Evolutionary conservation across 2,888 invertebrate genomes (phyloP), one percentile per base, ranked within the genome.

Genomic region (Clunio marinus): DNA sequence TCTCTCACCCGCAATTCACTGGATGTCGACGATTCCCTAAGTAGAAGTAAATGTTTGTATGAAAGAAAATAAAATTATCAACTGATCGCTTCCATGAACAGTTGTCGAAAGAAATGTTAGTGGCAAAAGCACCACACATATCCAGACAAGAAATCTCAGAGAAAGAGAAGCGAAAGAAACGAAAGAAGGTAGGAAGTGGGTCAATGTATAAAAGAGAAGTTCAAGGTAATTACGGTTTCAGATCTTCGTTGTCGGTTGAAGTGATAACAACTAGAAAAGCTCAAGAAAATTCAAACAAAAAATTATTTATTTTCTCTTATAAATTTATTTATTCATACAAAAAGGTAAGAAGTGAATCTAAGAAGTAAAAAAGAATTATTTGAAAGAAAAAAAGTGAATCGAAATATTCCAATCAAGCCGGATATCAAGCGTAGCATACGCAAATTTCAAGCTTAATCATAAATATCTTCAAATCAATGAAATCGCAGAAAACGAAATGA

Each of bases 151-250:
- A 10, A 41, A 41, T 5, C 41, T 41, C 41, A 13, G 41, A 41
- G 41, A 41, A 41, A 15, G 15, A 41, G 15, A 62, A 22, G 35
- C 24, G 57, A 28, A 55, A 55, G 15, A 55, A 35, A 32, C 46
- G 65, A 65, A 32, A 68, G 32, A 55, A 41, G 35, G 62, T 37
- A 70, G 58, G 45, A 58, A 85, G 87, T 88, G 85, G 88, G 88
- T 88, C 88, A 88, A 80, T 80, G 81, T 88, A 88, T 88, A 88
- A 88, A 83, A 84, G 82, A 81, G 86, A 88, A 88, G 88, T 88
- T 88, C 88, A 88, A 88, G 88, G 87, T 86, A 83, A 83, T 78
- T 75, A 81, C 81, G 76, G 82, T 81, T 82, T 82, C 84, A 85
- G 82, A 79, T 75, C 75, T 73, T 76, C 75, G 74, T 74, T 72